Percentiles rank a stretch among this genome's conserved stretches.
Evolutionary conservation across 1,140 invertebrate species (phyloP).

Genomic region (Drosophila ohnishii): DNA sequence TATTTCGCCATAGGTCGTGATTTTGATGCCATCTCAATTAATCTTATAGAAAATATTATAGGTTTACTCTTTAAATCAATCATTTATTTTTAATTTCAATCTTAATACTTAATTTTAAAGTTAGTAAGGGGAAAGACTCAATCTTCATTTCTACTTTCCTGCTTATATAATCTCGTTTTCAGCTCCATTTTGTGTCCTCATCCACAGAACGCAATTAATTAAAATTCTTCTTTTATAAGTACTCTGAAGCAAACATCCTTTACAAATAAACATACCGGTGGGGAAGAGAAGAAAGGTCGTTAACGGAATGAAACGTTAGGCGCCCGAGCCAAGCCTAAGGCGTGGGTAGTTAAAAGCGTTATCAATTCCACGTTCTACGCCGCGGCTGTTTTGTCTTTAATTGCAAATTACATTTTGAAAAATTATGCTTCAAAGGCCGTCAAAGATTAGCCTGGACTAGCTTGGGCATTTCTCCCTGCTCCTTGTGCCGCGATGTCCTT

Average conservation of each 20-base stretch:
- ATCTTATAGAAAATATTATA: no score
- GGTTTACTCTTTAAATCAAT: background rate
- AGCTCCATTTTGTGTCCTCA: slow-evolving; percentile 10
- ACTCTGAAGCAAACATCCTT: slow-evolving; percentile 79
- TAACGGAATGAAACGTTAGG: slow-evolving; percentile 39
- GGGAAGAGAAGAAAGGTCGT: slow-evolving; percentile 34
- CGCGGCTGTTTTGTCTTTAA: slow-evolving; percentile 66
- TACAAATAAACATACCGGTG: slow-evolving; percentile 49
- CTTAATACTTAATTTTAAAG: background rate
- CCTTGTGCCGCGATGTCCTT: slow-evolving; percentile 5
- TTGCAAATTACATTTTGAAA: slow-evolving; percentile 82
- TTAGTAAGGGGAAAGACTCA: background rate
- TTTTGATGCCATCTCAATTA: no score
- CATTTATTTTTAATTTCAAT: background rate
- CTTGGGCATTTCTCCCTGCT: slow-evolving; percentile 22
- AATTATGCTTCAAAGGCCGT: slow-evolving; percentile 74
- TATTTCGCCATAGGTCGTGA: no score
- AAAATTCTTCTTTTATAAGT: slow-evolving; percentile 75
- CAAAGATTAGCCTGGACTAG: slow-evolving; percentile 62
- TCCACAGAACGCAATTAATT: slow-evolving; percentile 73
- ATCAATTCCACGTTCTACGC: slow-evolving; percentile 28
- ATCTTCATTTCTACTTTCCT: background rate
- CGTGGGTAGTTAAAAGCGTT: slow-evolving; percentile 45
- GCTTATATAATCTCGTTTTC: slow-evolving; percentile 7
- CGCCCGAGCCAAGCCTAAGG: slow-evolving; percentile 57